These are phyloP conservation scores for Melanocharis versteri DNA, from an alignment of 2,113 vertebrate genomes.

Conservation along the genomic window DNA sequence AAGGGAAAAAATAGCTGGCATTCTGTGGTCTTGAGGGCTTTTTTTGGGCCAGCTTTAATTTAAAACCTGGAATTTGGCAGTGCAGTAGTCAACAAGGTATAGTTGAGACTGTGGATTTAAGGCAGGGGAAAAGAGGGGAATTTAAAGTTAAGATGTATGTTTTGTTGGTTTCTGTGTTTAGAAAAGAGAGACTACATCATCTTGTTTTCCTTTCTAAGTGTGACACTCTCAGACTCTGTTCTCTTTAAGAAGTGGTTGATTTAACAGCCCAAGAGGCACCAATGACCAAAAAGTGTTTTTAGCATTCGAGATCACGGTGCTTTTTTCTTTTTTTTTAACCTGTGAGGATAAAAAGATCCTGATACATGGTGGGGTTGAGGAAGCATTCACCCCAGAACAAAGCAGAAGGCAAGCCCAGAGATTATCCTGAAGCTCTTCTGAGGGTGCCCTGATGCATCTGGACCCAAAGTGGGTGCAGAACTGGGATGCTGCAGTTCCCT, in stretches of 20 bases:
- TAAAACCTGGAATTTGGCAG: slow-evolving; percentile 32
- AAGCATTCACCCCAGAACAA: rapidly evolving
- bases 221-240: not conserved
- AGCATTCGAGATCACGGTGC: not conserved
- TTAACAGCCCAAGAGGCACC: not conserved
- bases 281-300: not conserved
- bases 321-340: not conserved
- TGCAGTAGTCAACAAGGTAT: not conserved
- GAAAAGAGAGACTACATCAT: not conserved
- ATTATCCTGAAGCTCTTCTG: not conserved
- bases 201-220: slow-evolving; percentile 24
- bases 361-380: not conserved
- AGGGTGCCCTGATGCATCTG: not conserved
- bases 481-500: not conserved
- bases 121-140: not conserved
- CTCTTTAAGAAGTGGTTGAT: not conserved
- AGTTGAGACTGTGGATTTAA: slow-evolving; percentile 29
- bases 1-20: not conserved
- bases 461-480: not conserved
- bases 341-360: not conserved
- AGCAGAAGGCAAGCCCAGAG: not conserved
- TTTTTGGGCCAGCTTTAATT: slow-evolving; percentile 36
- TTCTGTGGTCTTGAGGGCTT: slow-evolving; percentile 8
- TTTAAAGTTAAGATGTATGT: slow-evolving; percentile 5
- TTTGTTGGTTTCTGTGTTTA: slow-evolving; percentile 40